Percentiles rank a stretch among this genome's conserved stretches.
phyloP scores from a whole-genome alignment of 2,888 invertebrate genomes.

The Phyto melanocephala region DNA sequence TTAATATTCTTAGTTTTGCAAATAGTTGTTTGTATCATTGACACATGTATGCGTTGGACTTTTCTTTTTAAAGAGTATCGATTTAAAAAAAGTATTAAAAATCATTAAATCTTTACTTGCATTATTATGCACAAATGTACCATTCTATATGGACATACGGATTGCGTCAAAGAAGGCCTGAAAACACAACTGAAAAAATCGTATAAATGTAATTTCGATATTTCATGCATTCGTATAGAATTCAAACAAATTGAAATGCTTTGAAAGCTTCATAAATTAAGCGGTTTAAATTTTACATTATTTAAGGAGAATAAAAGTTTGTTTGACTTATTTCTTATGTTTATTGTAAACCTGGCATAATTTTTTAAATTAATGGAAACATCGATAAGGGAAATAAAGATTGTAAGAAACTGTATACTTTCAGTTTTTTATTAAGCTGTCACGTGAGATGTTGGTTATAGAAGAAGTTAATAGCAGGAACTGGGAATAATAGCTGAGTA shows the following conservation, averaged over 20 bases:
- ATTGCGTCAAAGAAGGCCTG: too few relatives aligned
- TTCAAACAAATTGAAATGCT: too few relatives aligned
- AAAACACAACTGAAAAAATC: too few relatives aligned
- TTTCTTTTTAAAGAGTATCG: background rate
- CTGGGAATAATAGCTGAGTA: background rate
- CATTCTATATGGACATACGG: too few relatives aligned
- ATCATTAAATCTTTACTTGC: background rate
- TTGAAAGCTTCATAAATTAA: too few relatives aligned
- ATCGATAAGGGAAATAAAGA: slow-evolving; percentile 22
- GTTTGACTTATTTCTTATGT: too few relatives aligned
- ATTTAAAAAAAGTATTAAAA: slow-evolving; percentile 11
- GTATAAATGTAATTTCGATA: too few relatives aligned
- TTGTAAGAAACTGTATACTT: background rate
- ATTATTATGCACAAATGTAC: background rate
- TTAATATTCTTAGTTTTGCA: slow-evolving; percentile 8
- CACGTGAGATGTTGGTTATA: background rate
- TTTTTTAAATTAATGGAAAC: background rate
- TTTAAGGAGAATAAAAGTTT: too few relatives aligned
- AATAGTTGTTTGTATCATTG: background rate
- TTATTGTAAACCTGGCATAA: background rate
- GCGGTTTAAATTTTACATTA: too few relatives aligned
- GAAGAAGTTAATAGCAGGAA: background rate
- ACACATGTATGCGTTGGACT: background rate
- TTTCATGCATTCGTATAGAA: too few relatives aligned
- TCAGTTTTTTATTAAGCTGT: background rate